phyloP scores from a whole-genome alignment of 2,113 vertebrate genomes.

The Semnornis frantzii region DNA sequence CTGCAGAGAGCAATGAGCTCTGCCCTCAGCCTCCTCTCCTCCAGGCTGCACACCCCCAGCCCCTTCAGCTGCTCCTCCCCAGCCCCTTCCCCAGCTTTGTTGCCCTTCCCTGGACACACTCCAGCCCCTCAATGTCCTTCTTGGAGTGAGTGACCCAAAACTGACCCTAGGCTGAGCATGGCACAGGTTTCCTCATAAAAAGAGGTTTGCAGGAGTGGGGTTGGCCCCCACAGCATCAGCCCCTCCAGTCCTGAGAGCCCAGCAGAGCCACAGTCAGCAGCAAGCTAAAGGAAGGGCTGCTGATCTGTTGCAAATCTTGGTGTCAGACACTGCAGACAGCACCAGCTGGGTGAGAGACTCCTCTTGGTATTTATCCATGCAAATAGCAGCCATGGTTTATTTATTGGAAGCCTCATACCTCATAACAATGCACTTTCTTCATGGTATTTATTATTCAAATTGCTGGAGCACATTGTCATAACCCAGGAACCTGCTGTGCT shows the following conservation, averaged over 20 bases:
- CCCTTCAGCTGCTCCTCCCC: too few species aligned
- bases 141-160: too few species aligned
- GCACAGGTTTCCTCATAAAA: accelerated
- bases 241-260: background rate
- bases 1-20: too few species aligned
- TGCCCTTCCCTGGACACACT: too few species aligned
- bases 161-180: background rate
- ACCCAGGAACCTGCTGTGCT: background rate
- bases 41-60: too few species aligned
- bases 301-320: background rate
- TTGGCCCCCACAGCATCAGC: background rate
- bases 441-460: background rate
- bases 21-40: too few species aligned
- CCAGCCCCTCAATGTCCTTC: too few species aligned
- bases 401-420: background rate
- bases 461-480: background rate
- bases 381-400: background rate
- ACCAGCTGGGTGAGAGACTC: too few species aligned
- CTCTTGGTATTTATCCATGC: background rate
- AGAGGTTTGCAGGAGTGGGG: background rate
- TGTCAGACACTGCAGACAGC: background rate
- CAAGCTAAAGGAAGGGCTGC: background rate
- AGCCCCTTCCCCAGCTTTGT: too few species aligned
- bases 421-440: background rate
- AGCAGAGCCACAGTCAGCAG: background rate